These are phyloP conservation scores for Syrmaticus mikado DNA, from an alignment of 2,113 vertebrate species.

Conservation along the genomic window DNA sequence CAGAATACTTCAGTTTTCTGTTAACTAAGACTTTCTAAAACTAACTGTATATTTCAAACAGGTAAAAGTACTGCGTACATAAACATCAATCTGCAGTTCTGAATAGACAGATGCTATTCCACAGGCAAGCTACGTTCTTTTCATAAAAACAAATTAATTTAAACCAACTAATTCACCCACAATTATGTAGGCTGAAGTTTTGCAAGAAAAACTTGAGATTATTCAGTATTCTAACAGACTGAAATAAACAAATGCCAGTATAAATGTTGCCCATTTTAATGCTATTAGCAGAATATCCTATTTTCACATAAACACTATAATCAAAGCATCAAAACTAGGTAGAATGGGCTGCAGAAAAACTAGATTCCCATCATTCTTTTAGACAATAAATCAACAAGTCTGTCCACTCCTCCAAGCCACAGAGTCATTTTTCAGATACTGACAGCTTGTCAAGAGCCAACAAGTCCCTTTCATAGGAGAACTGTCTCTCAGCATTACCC, in stretches of 20 bases:
- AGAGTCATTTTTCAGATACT: background rate
- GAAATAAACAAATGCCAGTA: background rate
- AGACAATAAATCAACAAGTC: background rate
- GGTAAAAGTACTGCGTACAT: background rate
- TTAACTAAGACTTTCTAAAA: background rate
- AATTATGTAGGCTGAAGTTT: background rate
- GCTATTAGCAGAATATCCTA: background rate
- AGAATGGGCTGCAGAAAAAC: background rate
- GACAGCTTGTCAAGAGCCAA: background rate
- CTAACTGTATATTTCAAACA: background rate
- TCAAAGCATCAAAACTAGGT: background rate
- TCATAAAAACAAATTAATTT: background rate
- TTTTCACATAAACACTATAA: background rate
- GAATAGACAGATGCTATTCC: background rate
- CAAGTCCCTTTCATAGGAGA: background rate
- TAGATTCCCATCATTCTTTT: background rate
- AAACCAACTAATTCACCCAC: background rate
- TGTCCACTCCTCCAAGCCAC: background rate
- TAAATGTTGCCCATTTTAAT: background rate
- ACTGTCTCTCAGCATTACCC: background rate
- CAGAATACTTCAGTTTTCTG: background rate
- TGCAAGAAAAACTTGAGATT: background rate
- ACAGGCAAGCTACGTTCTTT: background rate
- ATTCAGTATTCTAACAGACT: background rate
- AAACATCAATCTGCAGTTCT: background rate